Base-by-base conservation (phyloP, 1,140 invertebrate genomes). In the Trichogramma pretiosum region DNA sequence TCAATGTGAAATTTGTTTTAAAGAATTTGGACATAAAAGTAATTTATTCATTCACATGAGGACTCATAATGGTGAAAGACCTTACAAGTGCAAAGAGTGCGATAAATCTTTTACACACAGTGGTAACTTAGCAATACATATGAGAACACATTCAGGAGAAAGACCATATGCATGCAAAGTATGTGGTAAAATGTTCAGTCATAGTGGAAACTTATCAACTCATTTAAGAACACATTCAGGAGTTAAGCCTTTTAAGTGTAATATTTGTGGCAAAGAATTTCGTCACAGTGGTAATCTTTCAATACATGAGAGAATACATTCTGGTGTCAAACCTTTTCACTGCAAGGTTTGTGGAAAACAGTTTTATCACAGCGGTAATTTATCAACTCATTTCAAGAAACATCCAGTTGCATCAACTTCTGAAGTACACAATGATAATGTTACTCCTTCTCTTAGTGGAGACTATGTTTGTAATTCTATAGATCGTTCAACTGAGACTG, bases 51-150 rank as follows among this genome's bases (percentile, higher is more conserved):
- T 77, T 39, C 77, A 79, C 50, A 75, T 77, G 71, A 73, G 77
- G 52, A 78, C 74, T 22, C 80, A 81, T 59, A 79, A 78, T 18
- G 75, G 80, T 3, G 83, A 85, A 64, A 70, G 80, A 53, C 83
- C 83, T 3, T 84, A 81, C 56, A 78, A 80, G 56, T 87, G 84
- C 62, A 77, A 72, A 52, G 72, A 83, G 46, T 87, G 84, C 64
- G 75, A 77, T 33, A 80, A 82, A 55, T 76, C 75, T 50, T 87
- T 86, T 64, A 80, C 80, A 43, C 81, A 74, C 57, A 77, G 72
- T 63, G 80, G 70, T 49, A 83, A 75, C 58, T 70, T 74, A 55
- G 78, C 77, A 48, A 75, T 77, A 41, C 78, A 81, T 50, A 71
- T 79, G 63, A 66, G 75, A 46, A 76, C 74, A 35, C 78, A 82